These are phyloP conservation scores for Pentalonia nigronervosa DNA, from an alignment of 1,140 invertebrate species.

Conservation along the genomic window DNA sequence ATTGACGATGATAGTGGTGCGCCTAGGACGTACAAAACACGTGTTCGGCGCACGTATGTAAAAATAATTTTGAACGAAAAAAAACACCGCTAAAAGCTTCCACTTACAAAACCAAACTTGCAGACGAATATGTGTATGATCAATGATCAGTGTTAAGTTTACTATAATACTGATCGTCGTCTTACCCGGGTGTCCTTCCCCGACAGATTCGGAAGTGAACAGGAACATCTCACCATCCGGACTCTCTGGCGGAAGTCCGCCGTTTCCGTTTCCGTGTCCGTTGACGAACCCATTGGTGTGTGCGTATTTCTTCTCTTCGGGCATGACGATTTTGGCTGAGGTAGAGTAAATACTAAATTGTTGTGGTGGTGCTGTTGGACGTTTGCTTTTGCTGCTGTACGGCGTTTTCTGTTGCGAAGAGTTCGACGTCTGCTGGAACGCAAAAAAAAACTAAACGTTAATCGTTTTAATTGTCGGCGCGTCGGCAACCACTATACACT, in stretches of 20 bases:
- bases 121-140: no score
- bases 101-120: not conserved
- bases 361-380: not conserved
- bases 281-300: conserved; percentile 65
- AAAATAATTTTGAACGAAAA: not conserved
- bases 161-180: conserved; percentile 56
- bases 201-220: conserved; percentile 98
- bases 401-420: not conserved
- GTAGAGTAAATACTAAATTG: not conserved
- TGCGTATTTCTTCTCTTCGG: conserved; percentile 45
- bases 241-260: conserved; percentile 71
- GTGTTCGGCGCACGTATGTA: not conserved
- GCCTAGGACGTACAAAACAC: not conserved
- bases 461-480: not conserved
- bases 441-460: not conserved
- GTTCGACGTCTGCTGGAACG: conserved; percentile 6
- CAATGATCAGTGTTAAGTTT: no score
- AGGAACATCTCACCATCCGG: conserved; percentile 86
- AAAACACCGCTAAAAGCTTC: not conserved
- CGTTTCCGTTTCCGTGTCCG: conserved; percentile 72
- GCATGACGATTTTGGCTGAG: not conserved
- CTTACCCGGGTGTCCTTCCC: conserved; percentile 96
- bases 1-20: not conserved
- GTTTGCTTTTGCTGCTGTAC: no score
- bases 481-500: not conserved